These are phyloP conservation scores for Xenopus petersii DNA, from an alignment of 2,797 vertebrate genomes.

Conservation along the genomic window DNA sequence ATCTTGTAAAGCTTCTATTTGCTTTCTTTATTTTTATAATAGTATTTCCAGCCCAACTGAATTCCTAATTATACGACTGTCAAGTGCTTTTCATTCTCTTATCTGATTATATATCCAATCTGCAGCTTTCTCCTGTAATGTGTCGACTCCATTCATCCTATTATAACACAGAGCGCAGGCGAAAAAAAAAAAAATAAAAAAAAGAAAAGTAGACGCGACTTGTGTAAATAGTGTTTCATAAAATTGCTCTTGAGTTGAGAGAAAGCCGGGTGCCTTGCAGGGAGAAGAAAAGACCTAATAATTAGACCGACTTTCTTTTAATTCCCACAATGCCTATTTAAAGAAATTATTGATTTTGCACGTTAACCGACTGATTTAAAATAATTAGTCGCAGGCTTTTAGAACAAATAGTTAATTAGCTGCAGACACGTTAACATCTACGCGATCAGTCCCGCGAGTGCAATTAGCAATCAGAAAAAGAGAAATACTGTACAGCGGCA, in stretches of 20 bases:
- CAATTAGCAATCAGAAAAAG: slow-evolving; percentile 31
- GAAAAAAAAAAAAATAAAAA: not conserved
- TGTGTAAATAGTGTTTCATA: slow-evolving; percentile 4
- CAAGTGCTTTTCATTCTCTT: slow-evolving; percentile 26
- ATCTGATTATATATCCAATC: slow-evolving; percentile 29
- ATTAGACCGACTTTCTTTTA: slow-evolving; percentile 3
- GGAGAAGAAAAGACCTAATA: not conserved
- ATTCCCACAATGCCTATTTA: slow-evolving; percentile 9
- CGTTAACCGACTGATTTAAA: slow-evolving; percentile 38
- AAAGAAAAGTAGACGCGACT: not conserved
- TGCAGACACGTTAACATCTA: slow-evolving; percentile 8
- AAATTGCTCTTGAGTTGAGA: not conserved
- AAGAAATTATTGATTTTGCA: slow-evolving; percentile 33
- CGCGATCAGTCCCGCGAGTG: slow-evolving; percentile 11
- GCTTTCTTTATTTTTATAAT: not conserved
- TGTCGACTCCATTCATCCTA: not conserved
- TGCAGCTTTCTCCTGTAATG: not conserved
- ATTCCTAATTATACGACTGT: slow-evolving; percentile 40
- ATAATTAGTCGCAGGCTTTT: slow-evolving; percentile 28
- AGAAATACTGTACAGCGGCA: slow-evolving; percentile 3
- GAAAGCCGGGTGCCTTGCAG: not conserved
- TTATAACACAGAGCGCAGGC: not conserved
- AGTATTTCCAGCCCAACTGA: slow-evolving; percentile 32
- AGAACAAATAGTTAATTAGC: slow-evolving; percentile 44
- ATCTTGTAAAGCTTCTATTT: not conserved